Base-by-base conservation (phyloP, 2,113 vertebrate genomes). In the Platysternon megacephalum region DNA sequence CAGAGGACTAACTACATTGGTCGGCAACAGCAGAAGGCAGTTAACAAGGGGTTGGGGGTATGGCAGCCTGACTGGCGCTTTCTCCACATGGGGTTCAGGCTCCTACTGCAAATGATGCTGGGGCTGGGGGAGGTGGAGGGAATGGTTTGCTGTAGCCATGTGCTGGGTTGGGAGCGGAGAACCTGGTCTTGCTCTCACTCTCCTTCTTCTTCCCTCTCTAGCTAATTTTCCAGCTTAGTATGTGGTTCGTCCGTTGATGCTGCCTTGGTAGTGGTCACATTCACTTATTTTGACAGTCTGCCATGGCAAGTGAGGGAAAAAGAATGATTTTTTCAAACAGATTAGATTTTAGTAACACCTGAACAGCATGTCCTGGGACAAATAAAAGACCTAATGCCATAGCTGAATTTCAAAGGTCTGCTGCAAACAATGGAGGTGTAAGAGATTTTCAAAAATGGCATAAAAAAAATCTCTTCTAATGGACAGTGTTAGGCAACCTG, bases 151-250 rank as follows among this genome's bases (percentile, higher is more conserved):
- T 65, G 68, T n/a, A 1, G 88, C 39, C 90, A 80, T 82, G 2
- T 29, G 24, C 61, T 2, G 35, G n/a, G 82, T 82, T 16, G 24
- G 74, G 42, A 44, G 32, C 52, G 28, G n/a, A 80, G 79, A 21
- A 42, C 24, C 0, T 72, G n/a, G 17, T 8, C n/a, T 72, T 39
- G n/a, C 65, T 72, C n/a, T 72, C 19, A 9, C 24, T 82, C 87
- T 46, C 87, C 92, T 87, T 93, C 88, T 94, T 85, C 53, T 94
- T 28, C 2, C 3, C 68, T 88, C 72, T 72, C 61, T 91, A 93
- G 91, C 94, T 79, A 95, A 85, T 74, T 79, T 86, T 90, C 72
- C 94, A 49, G 94, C 82, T 81, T 87, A 96, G 91, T 88, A 94
- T 82, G 91, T 76, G 44, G 24, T 44, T 78, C 3, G 1, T 81